Base-by-base conservation (phyloP, 2,888 invertebrate species). In the Steromphala cineraria region DNA sequence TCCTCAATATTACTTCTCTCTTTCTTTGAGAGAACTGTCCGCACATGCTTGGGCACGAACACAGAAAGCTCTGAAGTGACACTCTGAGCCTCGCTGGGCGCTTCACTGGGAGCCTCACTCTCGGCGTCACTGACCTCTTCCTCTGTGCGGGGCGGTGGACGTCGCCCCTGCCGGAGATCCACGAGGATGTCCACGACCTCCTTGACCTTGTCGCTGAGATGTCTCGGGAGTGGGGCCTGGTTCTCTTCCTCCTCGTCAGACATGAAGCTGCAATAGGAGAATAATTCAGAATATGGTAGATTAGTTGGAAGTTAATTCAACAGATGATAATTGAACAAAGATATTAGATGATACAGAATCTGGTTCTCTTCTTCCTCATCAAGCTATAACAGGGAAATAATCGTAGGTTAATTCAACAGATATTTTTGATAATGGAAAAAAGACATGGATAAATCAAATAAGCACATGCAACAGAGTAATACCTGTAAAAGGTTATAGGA, bases 131-230 rank as follows among this genome's bases (percentile, higher is more conserved):
- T 71, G 19, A 40, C n/a, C 8, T 71, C 71, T 36, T 7, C 36
- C n/a, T 36, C 19, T 17, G 10, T 1, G 40, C 13, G 19, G 40
- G 3, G 36, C 8, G 71, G 19, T 17, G 75, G 52, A 0, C 46
- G 75, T 7, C 40, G 40, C 40, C 84, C 84, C 62, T 81, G 71
- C 74, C 86, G 80, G 83, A 86, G 84, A 46, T 83, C 83, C 83
- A 86, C 80, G 7, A 86, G 81, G 24, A 86, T 86, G 13, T 82
- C 78, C 17, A 86, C 83, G 19, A 86, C 82, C 75, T 67, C 76
- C 53, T 76, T 40, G 19, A 71, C 71, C 31, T 36, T 31, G n/a
- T 36, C 36, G 19, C 71, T 40, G 10, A 46, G 46, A 13, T 46
- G 46, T 46, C 46, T 46, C 46, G 46, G 46, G 46, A 46, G 46